These are phyloP conservation scores for Molanna angustata DNA, from an alignment of 2,888 invertebrate genomes.

Conservation along the genomic window DNA sequence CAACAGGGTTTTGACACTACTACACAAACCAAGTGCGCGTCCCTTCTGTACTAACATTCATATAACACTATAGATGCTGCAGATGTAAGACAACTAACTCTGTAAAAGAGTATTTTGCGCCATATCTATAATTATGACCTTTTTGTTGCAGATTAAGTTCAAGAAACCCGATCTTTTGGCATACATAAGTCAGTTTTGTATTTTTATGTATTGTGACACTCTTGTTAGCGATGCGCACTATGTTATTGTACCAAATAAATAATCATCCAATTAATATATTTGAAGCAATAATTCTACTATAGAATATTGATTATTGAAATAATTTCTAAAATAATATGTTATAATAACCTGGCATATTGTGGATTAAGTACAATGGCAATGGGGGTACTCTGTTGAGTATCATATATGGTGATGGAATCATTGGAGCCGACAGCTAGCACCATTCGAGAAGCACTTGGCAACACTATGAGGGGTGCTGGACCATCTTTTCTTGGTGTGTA, in stretches of 20 bases:
- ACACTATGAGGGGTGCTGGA: constrained; percentile 53
- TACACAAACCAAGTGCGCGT: too few species aligned
- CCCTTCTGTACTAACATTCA: too few species aligned
- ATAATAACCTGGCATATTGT: constrained; percentile 78
- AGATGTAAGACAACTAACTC: too few species aligned
- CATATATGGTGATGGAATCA: constrained; percentile 80
- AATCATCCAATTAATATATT: not conserved
- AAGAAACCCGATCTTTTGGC: too few species aligned
- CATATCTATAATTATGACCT: too few species aligned
- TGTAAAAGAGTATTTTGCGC: too few species aligned
- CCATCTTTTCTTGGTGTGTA: constrained; percentile 62
- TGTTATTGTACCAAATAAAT: not conserved
- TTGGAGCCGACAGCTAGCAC: constrained; percentile 91
- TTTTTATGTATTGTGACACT: too few species aligned
- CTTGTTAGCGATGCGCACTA: too few species aligned
- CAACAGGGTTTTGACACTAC: too few species aligned
- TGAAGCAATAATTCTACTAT: not conserved
- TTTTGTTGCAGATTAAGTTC: too few species aligned
- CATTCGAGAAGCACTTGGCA: constrained; percentile 81
- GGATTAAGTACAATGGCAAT: constrained; percentile 80
- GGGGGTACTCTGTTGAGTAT: constrained; percentile 80
- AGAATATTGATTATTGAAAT: not conserved
- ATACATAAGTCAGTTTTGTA: too few species aligned
- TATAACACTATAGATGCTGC: too few species aligned
- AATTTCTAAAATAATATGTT: not conserved